Conservation (phyloP, 2,797 vertebrate species). For the Muscicapa striata region DNA sequence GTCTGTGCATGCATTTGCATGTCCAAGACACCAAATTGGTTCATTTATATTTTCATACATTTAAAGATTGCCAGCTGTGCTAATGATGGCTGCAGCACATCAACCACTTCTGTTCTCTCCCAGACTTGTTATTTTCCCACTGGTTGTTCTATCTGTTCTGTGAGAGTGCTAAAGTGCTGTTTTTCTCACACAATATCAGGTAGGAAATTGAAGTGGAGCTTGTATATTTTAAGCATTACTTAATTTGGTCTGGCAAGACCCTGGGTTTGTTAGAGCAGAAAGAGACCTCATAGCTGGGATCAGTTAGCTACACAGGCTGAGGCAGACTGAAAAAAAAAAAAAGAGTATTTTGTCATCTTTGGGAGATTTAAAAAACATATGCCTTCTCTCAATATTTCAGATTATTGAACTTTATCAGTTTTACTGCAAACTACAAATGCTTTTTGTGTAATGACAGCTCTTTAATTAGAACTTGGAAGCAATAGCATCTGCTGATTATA, state of each 20-base stretch:
- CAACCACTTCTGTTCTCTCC: background rate
- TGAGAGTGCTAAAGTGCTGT: background rate
- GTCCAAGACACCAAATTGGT: background rate
- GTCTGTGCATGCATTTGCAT: background rate
- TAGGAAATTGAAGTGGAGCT: background rate
- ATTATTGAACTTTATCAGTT: constrained; percentile 54
- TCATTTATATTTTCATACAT: constrained; percentile 34
- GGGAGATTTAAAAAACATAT: background rate
- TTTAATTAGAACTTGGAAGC: constrained; percentile 65
- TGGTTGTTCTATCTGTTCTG: background rate
- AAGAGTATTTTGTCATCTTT: background rate
- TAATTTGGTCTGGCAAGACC: background rate
- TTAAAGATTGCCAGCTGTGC: constrained; percentile 21
- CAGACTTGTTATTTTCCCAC: constrained; percentile 6
- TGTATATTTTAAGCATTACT: background rate
- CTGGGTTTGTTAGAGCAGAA: background rate
- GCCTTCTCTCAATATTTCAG: background rate
- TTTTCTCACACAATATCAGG: constrained; percentile 2
- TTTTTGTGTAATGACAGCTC: constrained; percentile 48
- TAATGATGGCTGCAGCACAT: constrained; percentile 5
- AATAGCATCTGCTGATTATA: constrained; percentile 43
- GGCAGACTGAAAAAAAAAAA: background rate
- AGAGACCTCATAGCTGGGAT: background rate
- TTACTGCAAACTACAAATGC: constrained; percentile 29
- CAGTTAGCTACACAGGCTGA: background rate